Conservation (phyloP, 2,797 vertebrate genomes). For the Tragelaphus oryx region DNA sequence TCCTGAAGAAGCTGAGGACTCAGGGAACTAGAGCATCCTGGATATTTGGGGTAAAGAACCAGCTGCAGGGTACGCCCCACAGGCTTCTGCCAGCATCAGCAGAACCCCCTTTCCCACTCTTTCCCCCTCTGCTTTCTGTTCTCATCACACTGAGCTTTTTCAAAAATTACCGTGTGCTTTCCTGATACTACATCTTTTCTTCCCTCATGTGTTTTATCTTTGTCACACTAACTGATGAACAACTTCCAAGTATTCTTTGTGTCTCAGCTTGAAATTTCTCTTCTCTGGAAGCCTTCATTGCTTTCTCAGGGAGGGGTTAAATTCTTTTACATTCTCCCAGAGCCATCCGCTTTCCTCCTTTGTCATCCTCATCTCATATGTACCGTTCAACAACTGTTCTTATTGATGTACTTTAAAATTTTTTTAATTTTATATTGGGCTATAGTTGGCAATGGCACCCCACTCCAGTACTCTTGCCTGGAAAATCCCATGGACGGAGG, state of each 20-base stretch:
- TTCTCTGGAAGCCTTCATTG: neutral
- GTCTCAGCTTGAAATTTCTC: neutral
- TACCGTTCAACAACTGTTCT: neutral
- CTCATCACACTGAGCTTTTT: neutral
- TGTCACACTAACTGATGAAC: neutral
- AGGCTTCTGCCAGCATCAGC: neutral
- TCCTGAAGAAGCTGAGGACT: neutral
- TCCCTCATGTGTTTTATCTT: neutral
- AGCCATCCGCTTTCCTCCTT: neutral
- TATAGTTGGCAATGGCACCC: neutral
- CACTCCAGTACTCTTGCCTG: no score
- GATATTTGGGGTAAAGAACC: neutral
- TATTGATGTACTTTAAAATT: neutral
- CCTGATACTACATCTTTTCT: neutral
- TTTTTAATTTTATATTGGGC: neutral
- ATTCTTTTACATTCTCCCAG: neutral
- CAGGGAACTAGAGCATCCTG: neutral
- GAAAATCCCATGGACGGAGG: no score
- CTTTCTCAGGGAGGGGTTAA: neutral
- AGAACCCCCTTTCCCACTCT: accelerated
- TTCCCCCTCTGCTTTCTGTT: neutral
- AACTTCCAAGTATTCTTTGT: neutral
- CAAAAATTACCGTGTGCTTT: neutral
- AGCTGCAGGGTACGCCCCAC: accelerated
- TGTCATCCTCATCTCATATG: neutral